A percentile compares a stretch with the other conserved stretches of the same genome.
phyloP scores from a whole-genome alignment of 1,140 invertebrate genomes.

The Drosophila varians region DNA sequence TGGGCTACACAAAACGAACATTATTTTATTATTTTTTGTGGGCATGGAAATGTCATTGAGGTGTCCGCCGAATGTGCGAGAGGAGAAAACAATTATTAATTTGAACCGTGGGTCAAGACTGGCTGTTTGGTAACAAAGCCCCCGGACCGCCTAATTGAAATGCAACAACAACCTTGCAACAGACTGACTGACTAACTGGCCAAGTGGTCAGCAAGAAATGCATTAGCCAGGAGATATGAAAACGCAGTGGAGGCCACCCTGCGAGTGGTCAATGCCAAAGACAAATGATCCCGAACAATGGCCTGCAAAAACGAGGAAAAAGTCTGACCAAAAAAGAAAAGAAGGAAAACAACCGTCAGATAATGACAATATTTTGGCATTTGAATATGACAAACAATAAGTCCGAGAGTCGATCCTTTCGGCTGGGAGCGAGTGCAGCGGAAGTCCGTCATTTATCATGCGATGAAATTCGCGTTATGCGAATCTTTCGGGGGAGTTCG shows the following conservation, averaged over 20 bases:
- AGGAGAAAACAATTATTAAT: conserved; percentile 60
- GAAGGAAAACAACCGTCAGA: conserved; percentile 13
- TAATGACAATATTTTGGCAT: conserved; percentile 78
- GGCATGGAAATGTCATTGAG: conserved; percentile 70
- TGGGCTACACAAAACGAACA: conserved; percentile 38
- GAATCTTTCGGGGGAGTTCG: conserved; percentile 1
- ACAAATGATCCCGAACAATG: conserved; percentile 70
- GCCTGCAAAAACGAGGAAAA: conserved; percentile 3
- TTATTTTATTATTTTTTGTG: conserved; percentile 30
- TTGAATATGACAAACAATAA: conserved; percentile 80
- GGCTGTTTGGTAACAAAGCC: conserved; percentile 15
- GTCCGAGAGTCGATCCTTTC: conserved; percentile 17
- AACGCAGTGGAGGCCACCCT: conserved; percentile 31
- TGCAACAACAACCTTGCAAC: conserved; percentile 25
- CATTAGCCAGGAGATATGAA: conserved; percentile 63
- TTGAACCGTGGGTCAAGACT: conserved; percentile 66
- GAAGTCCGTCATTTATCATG: conserved; percentile 79
- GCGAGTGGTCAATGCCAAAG: conserved; percentile 54
- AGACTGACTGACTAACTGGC: conserved; percentile 5
- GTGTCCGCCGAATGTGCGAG: conserved; percentile 34
- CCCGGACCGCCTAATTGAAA: conserved; percentile 40
- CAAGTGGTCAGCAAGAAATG: conserved; percentile 34
- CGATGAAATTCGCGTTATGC: conserved; percentile 60
- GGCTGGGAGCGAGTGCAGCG: conserved; percentile 56
- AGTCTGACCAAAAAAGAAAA: not conserved